Conservation (phyloP, 1,140 invertebrate species). For the Laupala kohalensis region DNA sequence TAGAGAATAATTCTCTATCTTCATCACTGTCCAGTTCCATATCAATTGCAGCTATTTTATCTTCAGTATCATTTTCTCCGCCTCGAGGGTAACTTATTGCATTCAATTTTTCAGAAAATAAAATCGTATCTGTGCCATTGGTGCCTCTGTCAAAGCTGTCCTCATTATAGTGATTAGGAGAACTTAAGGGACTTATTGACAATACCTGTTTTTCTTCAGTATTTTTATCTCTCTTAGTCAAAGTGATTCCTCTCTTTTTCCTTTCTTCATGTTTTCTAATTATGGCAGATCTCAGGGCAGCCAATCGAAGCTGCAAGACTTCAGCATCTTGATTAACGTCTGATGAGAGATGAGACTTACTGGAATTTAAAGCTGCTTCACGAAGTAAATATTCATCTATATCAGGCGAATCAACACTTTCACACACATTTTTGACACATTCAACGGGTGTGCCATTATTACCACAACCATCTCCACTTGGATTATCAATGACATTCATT, state of each 20-base stretch:
- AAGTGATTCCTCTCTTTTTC: conserved; percentile 1
- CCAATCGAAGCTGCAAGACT: conserved; percentile 2
- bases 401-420: neutral
- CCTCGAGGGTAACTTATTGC: too few relatives aligned
- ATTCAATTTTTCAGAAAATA: too few relatives aligned
- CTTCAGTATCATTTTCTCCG: neutral
- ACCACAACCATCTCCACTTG: neutral
- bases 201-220: neutral
- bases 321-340: neutral
- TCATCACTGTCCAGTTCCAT: neutral
- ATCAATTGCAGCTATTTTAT: neutral
- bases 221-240: neutral
- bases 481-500: neutral
- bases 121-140: too few relatives aligned
- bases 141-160: too few relatives aligned
- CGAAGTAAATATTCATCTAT: neutral
- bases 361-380: neutral
- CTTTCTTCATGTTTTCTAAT: neutral
- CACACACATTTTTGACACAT: neutral
- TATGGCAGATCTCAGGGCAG: neutral
- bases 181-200: neutral
- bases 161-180: neutral
- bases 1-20: neutral
- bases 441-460: neutral
- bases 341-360: neutral